Evolutionary conservation across 2,797 vertebrate species (phyloP), one percentile per base, ranked within the genome.

Genomic region (Saxicola maurus): DNA sequence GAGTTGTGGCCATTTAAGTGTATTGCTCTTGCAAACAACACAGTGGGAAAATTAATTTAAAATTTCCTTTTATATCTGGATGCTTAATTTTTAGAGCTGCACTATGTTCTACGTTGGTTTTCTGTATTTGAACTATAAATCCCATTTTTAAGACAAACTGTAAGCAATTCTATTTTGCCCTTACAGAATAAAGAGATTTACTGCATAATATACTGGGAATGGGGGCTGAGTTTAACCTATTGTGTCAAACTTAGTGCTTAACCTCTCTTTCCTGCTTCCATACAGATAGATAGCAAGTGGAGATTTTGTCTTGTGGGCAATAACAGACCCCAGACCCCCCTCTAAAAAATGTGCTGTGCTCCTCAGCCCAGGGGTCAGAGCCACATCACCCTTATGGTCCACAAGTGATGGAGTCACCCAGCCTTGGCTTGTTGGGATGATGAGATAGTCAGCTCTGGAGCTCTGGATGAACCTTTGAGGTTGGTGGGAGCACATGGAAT

Each of bases 1-100:
- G 48, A 87, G 35, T 49, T 92, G 80, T 79, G 87, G 72, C 80
- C 46, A 9, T 76, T 86, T 75, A 60, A 81, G 48, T 53, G n/a
- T 49, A 13, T 56, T 75, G 60, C 57, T 92, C 28, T 38, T 87
- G 89, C 74, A 89, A 78, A 79, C 76, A 86, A 9, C 74, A 46
- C 53, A 74, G 82, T 49, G 60, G 86, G 90, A 87, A 79, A 87
- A 94, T 69, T 38, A 78, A 93, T 89, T 87, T 85, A 10, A 57
- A 65, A 88, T 55, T 72, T 89, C 51, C 31, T 55, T 45, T 21
- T 87, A 16, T 72, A 69, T 48, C 30, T 64, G 35, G 76, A 25
- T 81, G 73, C 64, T 74, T 91, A 72, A 90, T 74, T 92, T 90
- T 84, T 64, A 90, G 64, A 71, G 35, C 56, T 62, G 45, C 0